phyloP scores from a whole-genome alignment of 2,113 vertebrate genomes.

The Mirounga angustirostris region DNA sequence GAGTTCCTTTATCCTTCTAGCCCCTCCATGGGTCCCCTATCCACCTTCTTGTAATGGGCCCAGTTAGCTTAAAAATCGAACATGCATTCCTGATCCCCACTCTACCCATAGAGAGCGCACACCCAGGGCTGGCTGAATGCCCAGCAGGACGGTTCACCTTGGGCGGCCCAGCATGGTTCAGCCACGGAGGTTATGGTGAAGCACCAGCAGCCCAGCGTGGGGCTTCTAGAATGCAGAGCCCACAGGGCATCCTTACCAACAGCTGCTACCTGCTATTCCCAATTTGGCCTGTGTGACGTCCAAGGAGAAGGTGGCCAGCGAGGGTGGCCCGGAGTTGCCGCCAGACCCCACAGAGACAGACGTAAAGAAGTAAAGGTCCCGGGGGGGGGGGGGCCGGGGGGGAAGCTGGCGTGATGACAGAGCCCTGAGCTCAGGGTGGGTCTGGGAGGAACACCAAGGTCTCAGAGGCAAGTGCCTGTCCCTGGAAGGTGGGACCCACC shows the following conservation, averaged over 20 bases:
- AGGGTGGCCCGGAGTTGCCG: neutral
- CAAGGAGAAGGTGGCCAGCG: neutral
- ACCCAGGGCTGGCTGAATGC: neutral
- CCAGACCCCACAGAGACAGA: neutral
- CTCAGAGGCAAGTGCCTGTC: neutral
- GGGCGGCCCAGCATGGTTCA: neutral
- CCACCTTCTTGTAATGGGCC: neutral
- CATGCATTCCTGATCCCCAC: neutral
- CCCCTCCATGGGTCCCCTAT: fast-evolving
- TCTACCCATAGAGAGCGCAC: neutral
- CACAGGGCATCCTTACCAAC: neutral
- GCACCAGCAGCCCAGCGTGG: neutral
- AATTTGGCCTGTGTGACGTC: neutral
- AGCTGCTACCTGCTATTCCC: neutral
- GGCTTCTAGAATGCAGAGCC: neutral
- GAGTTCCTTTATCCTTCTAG: neutral
- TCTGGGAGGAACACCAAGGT: neutral
- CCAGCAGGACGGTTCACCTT: neutral
- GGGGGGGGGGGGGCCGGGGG: fast-evolving
- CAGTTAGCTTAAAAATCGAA: neutral
- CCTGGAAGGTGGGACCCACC: neutral
- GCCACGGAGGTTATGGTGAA: neutral
- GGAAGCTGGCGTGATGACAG: fast-evolving
- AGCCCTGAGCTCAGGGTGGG: neutral
- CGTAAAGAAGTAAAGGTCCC: neutral